Evolutionary conservation across 2,113 vertebrate species (phyloP).

Genomic region (Odocoileus virginianus): DNA sequence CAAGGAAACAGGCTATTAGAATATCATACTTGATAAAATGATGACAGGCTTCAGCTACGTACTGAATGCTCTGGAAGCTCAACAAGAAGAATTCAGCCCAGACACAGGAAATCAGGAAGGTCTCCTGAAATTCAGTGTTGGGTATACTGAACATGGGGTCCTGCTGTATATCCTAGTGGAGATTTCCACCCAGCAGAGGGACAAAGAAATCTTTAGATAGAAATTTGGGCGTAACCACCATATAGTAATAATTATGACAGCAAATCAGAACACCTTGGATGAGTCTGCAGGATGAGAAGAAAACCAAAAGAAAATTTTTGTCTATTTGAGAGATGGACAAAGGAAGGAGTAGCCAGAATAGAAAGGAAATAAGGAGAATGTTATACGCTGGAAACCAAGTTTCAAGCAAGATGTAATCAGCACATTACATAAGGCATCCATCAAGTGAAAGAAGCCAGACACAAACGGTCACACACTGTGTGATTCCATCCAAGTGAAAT

Average conservation of each 20-base stretch:
- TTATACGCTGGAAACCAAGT: not conserved
- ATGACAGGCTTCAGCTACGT: not conserved
- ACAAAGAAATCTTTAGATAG: not conserved
- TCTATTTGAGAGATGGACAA: not conserved
- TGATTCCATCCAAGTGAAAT: not conserved
- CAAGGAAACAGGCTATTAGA: not conserved
- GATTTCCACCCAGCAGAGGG: not conserved
- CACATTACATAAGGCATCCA: not conserved
- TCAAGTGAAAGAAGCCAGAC: not conserved
- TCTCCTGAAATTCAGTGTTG: not conserved
- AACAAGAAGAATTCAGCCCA: not conserved
- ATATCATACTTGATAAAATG: not conserved
- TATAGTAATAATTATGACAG: not conserved
- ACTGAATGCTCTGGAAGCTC: not conserved
- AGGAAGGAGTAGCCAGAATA: not conserved
- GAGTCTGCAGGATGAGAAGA: not conserved
- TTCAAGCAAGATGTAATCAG: not conserved
- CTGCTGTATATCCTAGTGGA: not conserved
- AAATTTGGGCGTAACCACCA: not conserved
- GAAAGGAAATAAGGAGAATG: not conserved
- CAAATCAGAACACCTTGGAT: not conserved
- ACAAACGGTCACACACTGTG: not conserved
- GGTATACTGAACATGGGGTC: not conserved
- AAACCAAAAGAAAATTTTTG: not conserved
- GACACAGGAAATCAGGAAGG: not conserved